phyloP scores from a whole-genome alignment of 2,888 invertebrate genomes.

The Eupithecia centaureata region DNA sequence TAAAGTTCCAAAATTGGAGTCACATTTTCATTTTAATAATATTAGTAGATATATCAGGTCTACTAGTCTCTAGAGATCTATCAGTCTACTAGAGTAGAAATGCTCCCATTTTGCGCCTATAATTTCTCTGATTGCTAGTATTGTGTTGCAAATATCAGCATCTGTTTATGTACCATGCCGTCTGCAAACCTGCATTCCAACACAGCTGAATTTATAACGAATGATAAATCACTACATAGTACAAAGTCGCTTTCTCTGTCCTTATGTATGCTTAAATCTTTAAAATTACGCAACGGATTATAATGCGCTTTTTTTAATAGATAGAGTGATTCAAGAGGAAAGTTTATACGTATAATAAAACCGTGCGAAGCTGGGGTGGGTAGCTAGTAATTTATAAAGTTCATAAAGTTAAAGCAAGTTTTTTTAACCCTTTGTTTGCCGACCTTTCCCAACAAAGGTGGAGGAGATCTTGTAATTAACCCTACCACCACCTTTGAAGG shows the following conservation, averaged over 20 bases:
- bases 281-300: no score
- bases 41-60: not conserved
- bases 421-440: slow-evolving; percentile 19
- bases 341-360: no score
- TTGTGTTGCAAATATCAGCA: slow-evolving; percentile 1
- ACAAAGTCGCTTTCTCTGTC: no score
- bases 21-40: not conserved
- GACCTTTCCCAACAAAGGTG: slow-evolving; percentile 22
- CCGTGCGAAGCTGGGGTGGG: no score
- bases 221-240: no score
- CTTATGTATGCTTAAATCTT: no score
- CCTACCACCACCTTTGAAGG: slow-evolving; percentile 11
- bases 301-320: no score
- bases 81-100: not conserved
- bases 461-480: slow-evolving; percentile 19
- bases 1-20: not conserved
- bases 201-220: not conserved
- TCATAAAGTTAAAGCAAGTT: slow-evolving; percentile 6
- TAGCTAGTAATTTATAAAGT: not conserved
- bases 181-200: not conserved
- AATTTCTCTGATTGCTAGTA: not conserved
- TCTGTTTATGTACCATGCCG: not conserved
- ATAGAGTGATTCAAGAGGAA: no score
- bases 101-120: not conserved
- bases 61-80: no score